Conservation (phyloP, 2,797 vertebrate species). For the Pseudotriccus pelzelni region DNA sequence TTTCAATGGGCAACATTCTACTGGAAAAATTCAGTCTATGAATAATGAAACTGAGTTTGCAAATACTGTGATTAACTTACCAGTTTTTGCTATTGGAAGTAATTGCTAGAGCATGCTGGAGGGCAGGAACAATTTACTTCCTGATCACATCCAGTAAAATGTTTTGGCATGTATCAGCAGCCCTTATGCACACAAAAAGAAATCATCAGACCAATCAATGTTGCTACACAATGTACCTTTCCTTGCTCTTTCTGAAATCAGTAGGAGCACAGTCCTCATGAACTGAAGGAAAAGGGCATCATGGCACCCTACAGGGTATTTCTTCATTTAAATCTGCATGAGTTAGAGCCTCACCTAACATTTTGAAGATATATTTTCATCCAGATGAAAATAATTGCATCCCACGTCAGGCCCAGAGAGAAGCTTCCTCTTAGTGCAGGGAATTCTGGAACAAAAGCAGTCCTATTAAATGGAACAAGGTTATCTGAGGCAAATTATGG, state of each 20-base stretch:
- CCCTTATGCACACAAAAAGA: conserved; percentile 42
- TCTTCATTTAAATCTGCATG: background rate
- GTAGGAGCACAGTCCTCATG: background rate
- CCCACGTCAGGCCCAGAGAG: background rate
- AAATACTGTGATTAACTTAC: conserved; percentile 67
- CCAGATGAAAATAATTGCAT: background rate
- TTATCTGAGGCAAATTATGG: background rate
- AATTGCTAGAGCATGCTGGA: conserved; percentile 62
- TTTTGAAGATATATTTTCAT: background rate
- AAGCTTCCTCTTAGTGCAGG: background rate
- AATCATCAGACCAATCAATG: conserved; percentile 47
- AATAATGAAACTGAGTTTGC: conserved; percentile 44
- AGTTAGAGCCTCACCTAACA: background rate
- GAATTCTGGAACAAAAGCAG: background rate
- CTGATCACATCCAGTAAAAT: conserved; percentile 58
- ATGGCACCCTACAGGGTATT: background rate
- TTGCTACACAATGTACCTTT: background rate
- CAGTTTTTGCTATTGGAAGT: conserved; percentile 49
- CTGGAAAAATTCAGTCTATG: conserved; percentile 2
- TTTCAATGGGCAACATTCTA: conserved; percentile 10
- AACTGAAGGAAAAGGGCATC: background rate
- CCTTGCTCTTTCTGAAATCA: conserved; percentile 28
- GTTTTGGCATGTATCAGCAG: conserved; percentile 52
- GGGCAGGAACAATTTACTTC: conserved; percentile 63
- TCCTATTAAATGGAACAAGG: background rate